Evolutionary conservation across 2,113 vertebrate genomes (phyloP).

Genomic region (Turnix velox): DNA sequence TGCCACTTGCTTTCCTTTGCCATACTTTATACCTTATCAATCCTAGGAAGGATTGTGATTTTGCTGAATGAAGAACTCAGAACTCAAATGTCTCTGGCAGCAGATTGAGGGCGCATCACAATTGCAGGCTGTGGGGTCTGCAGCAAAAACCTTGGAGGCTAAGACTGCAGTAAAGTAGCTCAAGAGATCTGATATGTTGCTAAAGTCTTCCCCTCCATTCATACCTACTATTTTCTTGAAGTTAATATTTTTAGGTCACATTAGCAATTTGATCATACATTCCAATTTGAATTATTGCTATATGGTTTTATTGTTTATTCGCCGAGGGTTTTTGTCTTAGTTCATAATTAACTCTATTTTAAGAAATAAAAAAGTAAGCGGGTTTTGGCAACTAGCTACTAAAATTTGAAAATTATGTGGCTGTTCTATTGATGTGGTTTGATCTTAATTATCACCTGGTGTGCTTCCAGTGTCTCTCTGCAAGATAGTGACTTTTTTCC

Average conservation of each 20-base stretch:
- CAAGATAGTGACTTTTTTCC: not conserved
- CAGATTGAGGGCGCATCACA: not conserved
- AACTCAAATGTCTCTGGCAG: not conserved
- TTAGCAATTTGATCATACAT: not conserved
- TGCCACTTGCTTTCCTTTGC: not conserved
- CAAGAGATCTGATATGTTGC: not conserved
- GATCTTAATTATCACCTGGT: not conserved
- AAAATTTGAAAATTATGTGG: not conserved
- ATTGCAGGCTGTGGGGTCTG: not conserved
- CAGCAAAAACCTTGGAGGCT: not conserved
- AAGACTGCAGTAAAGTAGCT: not conserved
- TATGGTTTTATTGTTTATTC: not conserved
- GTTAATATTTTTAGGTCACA: not conserved
- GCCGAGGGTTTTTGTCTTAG: not conserved
- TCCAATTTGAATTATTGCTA: not conserved
- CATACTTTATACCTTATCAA: not conserved
- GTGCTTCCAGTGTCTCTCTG: not conserved
- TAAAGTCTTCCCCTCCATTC: not conserved
- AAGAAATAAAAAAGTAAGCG: not conserved
- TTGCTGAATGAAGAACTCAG: not conserved
- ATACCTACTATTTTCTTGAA: not conserved
- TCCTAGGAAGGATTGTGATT: not conserved
- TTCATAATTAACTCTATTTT: not conserved
- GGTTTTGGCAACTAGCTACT: not conserved
- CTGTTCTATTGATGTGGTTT: not conserved